phyloP scores from a whole-genome alignment of 2,888 invertebrate genomes.

The Drosophila paramelanica region DNA sequence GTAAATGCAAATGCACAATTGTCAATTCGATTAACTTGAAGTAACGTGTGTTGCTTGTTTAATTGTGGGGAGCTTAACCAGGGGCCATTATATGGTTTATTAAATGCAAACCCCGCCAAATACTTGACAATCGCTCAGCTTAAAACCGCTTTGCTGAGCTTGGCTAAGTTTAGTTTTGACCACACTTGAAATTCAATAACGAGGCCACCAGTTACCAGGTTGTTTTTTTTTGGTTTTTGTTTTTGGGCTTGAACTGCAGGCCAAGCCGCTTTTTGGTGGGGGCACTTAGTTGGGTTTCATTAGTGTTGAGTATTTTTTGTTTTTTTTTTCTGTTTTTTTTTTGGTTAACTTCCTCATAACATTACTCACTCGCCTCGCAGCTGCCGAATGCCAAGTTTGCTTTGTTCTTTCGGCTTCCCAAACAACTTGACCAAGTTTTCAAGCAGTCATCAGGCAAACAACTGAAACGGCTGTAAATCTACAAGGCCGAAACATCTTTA shows the following conservation, averaged over 20 bases:
- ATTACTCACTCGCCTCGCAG: conserved; percentile 10
- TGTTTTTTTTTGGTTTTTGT: conserved; percentile 2
- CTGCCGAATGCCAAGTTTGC: conserved; percentile 17
- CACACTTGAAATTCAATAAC: conserved; percentile 74
- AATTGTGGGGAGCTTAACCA: conserved; percentile 13
- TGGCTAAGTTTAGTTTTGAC: conserved; percentile 29
- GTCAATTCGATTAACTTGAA: conserved; percentile 16
- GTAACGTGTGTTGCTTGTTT: conserved; percentile 24
- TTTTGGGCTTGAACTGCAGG: conserved; percentile 37
- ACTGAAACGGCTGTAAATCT: conserved; percentile 3
- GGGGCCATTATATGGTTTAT: not conserved
- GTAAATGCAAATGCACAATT: not conserved
- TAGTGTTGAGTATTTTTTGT: conserved; percentile 6
- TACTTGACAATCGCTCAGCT: conserved; percentile 24
- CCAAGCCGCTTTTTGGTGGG: conserved; percentile 18
- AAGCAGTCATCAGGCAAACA: conserved; percentile 1
- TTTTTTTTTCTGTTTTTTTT: not conserved
- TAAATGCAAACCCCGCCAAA: conserved; percentile 1
- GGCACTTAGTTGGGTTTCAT: conserved; percentile 20
- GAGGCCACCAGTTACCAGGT: conserved; percentile 53
- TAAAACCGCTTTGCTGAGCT: conserved; percentile 13
- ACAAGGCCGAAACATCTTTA: conserved; percentile 1
- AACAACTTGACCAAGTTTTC: conserved; percentile 31
- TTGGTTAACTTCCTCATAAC: conserved; percentile 55
- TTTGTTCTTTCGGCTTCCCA: conserved; percentile 26